These are phyloP conservation scores for Halcyon smyrnensis DNA, from an alignment of 2,797 vertebrate genomes.

Conservation along the genomic window DNA sequence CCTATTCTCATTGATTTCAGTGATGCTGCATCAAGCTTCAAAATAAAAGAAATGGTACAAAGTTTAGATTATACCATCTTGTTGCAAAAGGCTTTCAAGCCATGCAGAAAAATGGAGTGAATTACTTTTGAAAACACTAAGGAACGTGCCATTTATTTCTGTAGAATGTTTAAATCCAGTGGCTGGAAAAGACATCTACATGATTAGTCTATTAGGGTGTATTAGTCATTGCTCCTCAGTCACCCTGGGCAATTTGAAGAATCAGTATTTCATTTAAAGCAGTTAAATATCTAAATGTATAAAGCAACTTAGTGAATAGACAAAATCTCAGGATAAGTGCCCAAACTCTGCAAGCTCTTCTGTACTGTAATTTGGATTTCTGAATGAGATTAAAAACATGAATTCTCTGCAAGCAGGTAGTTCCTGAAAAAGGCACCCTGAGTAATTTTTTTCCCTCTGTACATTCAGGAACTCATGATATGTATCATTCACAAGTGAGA, in stretches of 20 bases:
- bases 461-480: not conserved
- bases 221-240: constrained; percentile 21
- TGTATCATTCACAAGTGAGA: not conserved
- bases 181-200: not conserved
- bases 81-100: not conserved
- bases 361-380: not conserved
- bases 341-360: not conserved
- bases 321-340: not conserved
- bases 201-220: not conserved
- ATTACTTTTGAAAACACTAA: not conserved
- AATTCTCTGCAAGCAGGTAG: not conserved
- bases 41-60: not conserved
- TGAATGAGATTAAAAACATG: not conserved
- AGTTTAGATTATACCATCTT: not conserved
- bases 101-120: not conserved
- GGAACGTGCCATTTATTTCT: not conserved
- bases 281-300: not conserved
- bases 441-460: not conserved
- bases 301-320: not conserved
- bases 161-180: constrained; percentile 3
- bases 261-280: not conserved
- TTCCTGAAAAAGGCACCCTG: not conserved
- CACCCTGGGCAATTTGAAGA: not conserved
- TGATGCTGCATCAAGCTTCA: not conserved
- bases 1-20: not conserved